Base-by-base conservation (phyloP, 2,888 invertebrate genomes). In the Adineta ricciae region DNA sequence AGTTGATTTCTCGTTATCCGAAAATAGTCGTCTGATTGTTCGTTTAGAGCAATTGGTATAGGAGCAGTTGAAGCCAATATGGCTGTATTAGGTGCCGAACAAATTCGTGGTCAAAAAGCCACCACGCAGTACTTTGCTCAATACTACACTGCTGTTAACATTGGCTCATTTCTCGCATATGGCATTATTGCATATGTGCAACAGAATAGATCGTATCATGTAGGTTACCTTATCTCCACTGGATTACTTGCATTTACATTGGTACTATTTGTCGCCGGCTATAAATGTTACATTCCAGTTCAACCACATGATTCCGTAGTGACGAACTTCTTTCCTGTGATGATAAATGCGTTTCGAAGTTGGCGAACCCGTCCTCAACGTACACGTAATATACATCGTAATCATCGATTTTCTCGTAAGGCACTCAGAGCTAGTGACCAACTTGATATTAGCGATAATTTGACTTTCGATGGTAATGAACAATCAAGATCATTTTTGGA, bases 401-500 rank as follows among this genome's bases (percentile, higher is more conserved):
- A 19, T 3, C 46, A 46, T 46, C 46, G 46, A 46, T 46, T 46
- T 16, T 50, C 11, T 50, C 50, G 9, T 9, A 19, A 19, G 2
- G 19, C 19, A 50, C 8, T 46, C 5, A 5, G 11, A 19, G 50
- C 11, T 46, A 46, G 19, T 50, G 19, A 50, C 19, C 50, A 19
- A 50, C 3, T 19, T 50, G 3, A 9, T 9, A 50, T 16, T 52
- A 52, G 52, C 24, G 14, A 64, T 32, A 16, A 32, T 14, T 27
- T 27, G 3, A 3, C 8, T 14, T 27, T 4, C 0, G 0, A 1
- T 0, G 24, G 7, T 7, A 24, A n/a, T 41, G 38, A 38, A 24
- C 41, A 21, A 78, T 1, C 24, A 78, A 7, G 11, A 16, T 24
- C 38, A 27, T 91, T 91, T 88, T 88, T 92, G 78, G 92, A 92